These are phyloP conservation scores for Saturnia pavonia DNA, from an alignment of 2,888 invertebrate genomes.

Conservation along the genomic window DNA sequence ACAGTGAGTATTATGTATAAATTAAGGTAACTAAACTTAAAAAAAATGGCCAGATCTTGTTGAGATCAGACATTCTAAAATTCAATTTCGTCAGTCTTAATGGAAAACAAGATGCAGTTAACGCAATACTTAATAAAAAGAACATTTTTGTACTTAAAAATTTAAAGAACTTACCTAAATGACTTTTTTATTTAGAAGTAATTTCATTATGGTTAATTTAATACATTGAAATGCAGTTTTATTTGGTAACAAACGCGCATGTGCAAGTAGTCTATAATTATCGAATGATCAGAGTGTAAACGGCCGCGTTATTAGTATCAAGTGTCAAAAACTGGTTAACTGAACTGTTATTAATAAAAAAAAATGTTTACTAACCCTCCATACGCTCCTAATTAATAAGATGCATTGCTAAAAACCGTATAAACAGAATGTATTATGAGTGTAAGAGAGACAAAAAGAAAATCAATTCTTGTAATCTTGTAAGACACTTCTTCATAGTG, in stretches of 20 bases:
- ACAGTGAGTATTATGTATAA: conserved; percentile 5
- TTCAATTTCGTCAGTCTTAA: conserved; percentile 39
- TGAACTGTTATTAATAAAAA: too few relatives aligned
- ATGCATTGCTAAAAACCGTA: too few relatives aligned
- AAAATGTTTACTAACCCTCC: too few relatives aligned
- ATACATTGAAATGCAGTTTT: background rate
- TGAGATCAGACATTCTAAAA: conserved; percentile 39
- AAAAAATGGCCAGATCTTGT: conserved; percentile 30
- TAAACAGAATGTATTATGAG: background rate
- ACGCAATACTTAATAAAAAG: background rate
- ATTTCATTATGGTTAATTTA: background rate
- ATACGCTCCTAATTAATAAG: too few relatives aligned
- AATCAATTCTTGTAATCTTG: background rate
- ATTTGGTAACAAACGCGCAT: background rate
- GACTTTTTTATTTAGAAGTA: background rate
- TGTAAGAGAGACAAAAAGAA: background rate
- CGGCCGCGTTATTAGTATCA: too few relatives aligned
- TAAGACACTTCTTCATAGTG: background rate
- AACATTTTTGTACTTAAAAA: conserved; percentile 3
- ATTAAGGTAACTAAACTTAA: background rate
- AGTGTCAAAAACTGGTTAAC: background rate
- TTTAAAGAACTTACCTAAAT: background rate
- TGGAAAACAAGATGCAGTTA: background rate
- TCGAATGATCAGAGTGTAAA: too few relatives aligned
- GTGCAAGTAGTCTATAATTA: background rate